A percentile compares a stretch with the other conserved stretches of the same genome.
Evolutionary conservation across 2,888 invertebrate species (phyloP).

Genomic region (Aphodius sticticus): DNA sequence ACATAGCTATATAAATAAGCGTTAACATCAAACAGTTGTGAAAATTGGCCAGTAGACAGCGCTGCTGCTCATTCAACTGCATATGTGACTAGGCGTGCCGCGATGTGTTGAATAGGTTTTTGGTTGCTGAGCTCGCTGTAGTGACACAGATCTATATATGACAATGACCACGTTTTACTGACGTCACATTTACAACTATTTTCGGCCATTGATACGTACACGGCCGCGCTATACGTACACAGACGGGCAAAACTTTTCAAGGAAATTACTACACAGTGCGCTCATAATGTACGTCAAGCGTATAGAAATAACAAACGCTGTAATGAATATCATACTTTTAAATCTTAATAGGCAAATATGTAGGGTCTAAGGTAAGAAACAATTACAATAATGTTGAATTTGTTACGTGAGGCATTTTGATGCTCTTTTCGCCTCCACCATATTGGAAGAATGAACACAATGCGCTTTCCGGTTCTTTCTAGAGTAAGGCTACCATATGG

Average conservation of each 20-base stretch:
- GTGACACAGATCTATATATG: conserved; percentile 16
- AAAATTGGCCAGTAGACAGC: background rate
- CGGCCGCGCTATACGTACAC: background rate
- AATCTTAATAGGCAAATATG: no score
- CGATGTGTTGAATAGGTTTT: background rate
- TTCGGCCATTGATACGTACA: background rate
- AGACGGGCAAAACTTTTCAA: background rate
- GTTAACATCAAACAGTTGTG: background rate
- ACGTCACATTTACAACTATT: conserved; percentile 12
- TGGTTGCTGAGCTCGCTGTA: background rate
- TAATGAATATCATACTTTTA: no score
- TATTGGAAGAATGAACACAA: no score
- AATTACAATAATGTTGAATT: no score
- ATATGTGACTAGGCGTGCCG: background rate
- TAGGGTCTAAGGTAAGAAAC: no score
- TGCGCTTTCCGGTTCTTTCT: no score
- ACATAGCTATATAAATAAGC: no score
- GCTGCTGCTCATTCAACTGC: background rate
- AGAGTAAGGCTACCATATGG: no score
- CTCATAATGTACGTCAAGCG: no score
- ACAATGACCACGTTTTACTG: conserved; percentile 9
- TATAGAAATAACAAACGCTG: no score
- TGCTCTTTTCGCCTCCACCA: no score
- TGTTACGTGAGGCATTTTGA: no score
- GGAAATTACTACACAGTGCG: background rate